These are phyloP conservation scores for Peromyscus eremicus DNA, from an alignment of 2,797 vertebrate genomes.

Conservation along the genomic window DNA sequence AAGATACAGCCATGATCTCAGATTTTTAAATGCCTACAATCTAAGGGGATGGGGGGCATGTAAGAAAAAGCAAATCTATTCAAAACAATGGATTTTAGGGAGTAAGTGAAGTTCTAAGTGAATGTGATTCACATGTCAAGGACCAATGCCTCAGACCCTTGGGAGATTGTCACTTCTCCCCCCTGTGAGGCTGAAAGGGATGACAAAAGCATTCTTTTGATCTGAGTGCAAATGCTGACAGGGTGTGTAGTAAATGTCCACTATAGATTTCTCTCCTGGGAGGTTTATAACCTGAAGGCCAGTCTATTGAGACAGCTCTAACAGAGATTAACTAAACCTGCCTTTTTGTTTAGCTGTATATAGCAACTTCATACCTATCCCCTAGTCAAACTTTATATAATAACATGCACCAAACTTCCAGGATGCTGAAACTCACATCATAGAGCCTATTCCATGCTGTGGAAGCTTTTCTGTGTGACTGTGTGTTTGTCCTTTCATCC, in stretches of 20 bases:
- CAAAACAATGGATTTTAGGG: not conserved
- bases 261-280: not conserved
- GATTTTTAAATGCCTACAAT: not conserved
- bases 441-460: too few species aligned
- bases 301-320: not conserved
- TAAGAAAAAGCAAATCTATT: not conserved
- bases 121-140: not conserved
- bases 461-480: not conserved
- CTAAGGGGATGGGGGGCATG: not conserved
- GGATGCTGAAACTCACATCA: not conserved
- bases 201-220: not conserved
- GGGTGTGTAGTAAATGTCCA: not conserved
- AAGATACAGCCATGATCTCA: not conserved
- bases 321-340: not conserved
- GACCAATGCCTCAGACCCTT: not conserved
- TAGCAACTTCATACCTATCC: not conserved
- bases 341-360: not conserved
- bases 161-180: not conserved
- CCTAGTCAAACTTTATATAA: too few species aligned
- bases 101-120: not conserved
- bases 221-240: not conserved
- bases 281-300: not conserved
- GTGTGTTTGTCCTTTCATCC: not conserved
- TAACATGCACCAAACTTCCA: not conserved
- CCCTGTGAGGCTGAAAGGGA: accelerated